Percentiles rank a stretch among this genome's conserved stretches.
phyloP scores from a whole-genome alignment of 2,113 vertebrate species.

The Cranoglanis bouderius region DNA sequence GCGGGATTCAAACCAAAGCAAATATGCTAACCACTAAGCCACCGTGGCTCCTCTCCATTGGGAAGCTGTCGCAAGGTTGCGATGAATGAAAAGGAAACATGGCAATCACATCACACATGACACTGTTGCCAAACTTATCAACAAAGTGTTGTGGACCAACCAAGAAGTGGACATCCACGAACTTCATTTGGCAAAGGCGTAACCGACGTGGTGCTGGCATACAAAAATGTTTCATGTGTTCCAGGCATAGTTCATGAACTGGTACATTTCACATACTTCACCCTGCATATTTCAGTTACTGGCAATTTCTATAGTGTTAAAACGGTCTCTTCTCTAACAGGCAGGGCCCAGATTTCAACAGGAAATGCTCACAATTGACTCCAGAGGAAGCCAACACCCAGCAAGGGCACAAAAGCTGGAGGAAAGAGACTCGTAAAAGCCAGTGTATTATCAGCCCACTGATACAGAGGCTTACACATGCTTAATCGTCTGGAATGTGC shows the following conservation, averaged over 20 bases:
- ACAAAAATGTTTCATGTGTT: not conserved
- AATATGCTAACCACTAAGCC: no score
- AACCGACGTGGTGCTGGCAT: no score
- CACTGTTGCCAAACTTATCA: no score
- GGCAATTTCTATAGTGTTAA: not conserved
- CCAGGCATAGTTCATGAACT: not conserved
- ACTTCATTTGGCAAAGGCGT: no score
- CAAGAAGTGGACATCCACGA: no score
- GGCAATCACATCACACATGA: no score
- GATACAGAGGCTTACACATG: slow-evolving; percentile 18
- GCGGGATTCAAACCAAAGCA: no score
- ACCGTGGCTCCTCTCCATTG: no score
- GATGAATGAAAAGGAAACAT: no score
- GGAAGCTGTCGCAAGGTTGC: no score
- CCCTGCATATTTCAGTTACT: not conserved
- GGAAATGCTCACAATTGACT: slow-evolving; percentile 50
- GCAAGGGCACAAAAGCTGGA: slow-evolving; percentile 42
- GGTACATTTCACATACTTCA: not conserved
- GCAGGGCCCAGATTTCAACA: slow-evolving; percentile 31
- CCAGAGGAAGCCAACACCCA: slow-evolving; percentile 55
- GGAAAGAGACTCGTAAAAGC: slow-evolving; percentile 35
- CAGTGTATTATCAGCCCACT: slow-evolving; percentile 35
- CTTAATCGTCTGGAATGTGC: slow-evolving; percentile 19
- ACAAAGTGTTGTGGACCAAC: no score
- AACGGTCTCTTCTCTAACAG: not conserved